A percentile compares a stretch with the other conserved stretches of the same genome.
phyloP scores from a whole-genome alignment of 2,797 vertebrate genomes.

The Myotis vivesi region DNA sequence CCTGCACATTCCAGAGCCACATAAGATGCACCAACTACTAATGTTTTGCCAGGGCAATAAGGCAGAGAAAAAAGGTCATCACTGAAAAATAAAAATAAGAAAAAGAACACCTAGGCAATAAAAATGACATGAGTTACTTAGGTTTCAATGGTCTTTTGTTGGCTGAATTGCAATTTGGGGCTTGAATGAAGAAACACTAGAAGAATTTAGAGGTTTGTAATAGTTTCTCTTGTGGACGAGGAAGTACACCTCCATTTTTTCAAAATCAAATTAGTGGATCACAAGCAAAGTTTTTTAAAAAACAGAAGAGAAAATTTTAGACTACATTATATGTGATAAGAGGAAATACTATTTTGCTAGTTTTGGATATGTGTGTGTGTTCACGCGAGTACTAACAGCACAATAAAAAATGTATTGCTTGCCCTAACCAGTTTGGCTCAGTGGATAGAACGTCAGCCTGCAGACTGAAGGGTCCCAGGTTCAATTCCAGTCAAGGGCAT shows the following conservation, averaged over 20 bases:
- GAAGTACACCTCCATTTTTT: neutral
- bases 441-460: too few relatives aligned
- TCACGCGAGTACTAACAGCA: neutral
- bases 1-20: conserved; percentile 97
- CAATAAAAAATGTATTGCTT: neutral
- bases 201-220: neutral
- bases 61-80: conserved; percentile 96
- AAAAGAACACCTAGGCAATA: neutral
- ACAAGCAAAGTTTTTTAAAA: neutral
- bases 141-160: neutral
- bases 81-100: conserved; percentile 80
- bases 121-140: neutral
- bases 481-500: too few relatives aligned
- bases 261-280: neutral
- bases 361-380: neutral
- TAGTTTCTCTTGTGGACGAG: neutral
- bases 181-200: neutral
- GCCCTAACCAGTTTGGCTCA: too few relatives aligned
- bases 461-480: too few relatives aligned
- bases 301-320: neutral
- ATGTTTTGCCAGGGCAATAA: conserved; percentile 95
- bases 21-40: conserved; percentile 95
- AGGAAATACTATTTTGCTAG: neutral
- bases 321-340: neutral
- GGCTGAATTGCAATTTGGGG: neutral